phyloP scores from a whole-genome alignment of 2,888 invertebrate genomes.

The Phragmatobia fuliginosa region DNA sequence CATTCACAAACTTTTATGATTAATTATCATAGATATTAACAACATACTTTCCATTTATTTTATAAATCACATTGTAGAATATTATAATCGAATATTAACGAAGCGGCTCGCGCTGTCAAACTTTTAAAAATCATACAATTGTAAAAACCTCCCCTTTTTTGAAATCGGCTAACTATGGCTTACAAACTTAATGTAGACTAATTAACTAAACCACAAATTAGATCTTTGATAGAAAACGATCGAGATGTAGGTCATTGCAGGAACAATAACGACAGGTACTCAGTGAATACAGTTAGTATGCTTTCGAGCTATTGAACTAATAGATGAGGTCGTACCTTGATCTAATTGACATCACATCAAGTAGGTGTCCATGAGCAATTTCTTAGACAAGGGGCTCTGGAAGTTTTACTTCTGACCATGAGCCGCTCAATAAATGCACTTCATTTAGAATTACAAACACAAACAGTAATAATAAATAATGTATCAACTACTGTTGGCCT shows the following conservation, averaged over 20 bases:
- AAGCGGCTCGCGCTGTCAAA: not conserved
- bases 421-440: not conserved
- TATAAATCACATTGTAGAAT: not conserved
- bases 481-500: conserved; percentile 20
- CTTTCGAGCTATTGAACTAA: conserved; percentile 69
- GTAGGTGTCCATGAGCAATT: conserved; percentile 59
- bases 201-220: not conserved
- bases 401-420: conserved; percentile 36
- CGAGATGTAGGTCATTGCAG: not conserved
- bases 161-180: not conserved
- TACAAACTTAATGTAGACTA: not conserved
- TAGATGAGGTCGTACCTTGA: conserved; percentile 77
- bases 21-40: conserved; percentile 36
- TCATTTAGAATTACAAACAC: conserved; percentile 5
- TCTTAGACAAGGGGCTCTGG: conserved; percentile 40
- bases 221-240: not conserved
- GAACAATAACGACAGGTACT: not conserved
- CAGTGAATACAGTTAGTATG: conserved; percentile 14
- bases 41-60: conserved; percentile 23
- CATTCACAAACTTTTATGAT: conserved; percentile 28
- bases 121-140: not conserved
- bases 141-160: not conserved
- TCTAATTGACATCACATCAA: conserved; percentile 70
- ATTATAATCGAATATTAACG: not conserved
- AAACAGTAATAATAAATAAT: conserved; percentile 25